Evolutionary conservation across 2,888 invertebrate genomes (phyloP).

Genomic region (Coremacera marginata): DNA sequence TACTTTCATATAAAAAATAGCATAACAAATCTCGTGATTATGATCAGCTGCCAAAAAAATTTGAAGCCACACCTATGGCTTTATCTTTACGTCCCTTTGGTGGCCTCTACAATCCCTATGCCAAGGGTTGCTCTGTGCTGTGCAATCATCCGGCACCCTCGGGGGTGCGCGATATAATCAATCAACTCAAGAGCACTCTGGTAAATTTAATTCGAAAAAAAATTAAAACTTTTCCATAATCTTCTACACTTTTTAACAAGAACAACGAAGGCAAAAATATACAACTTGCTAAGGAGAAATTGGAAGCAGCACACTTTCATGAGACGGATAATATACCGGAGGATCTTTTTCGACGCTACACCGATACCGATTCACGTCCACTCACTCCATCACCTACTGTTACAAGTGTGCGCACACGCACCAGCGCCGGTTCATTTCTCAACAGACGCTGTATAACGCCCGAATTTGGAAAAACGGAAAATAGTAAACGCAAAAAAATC

Average conservation of each 20-base stretch:
- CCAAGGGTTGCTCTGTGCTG: constrained; percentile 83
- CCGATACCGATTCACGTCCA: constrained; percentile 87
- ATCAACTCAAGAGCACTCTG: constrained; percentile 79
- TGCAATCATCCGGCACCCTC: constrained; percentile 87
- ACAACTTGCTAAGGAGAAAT: constrained; percentile 47
- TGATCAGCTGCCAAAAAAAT: constrained; percentile 60
- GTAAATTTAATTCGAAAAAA: constrained; percentile 64
- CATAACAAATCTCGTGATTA: constrained; percentile 47
- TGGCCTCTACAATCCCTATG: constrained; percentile 85
- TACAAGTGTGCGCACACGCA: constrained; percentile 79
- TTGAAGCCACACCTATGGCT: constrained; percentile 78
- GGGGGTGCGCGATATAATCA: constrained; percentile 79
- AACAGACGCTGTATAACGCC: constrained; percentile 78
- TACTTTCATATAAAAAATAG: constrained; percentile 27
- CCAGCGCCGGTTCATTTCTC: constrained; percentile 72
- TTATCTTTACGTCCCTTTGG: constrained; percentile 83
- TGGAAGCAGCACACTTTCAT: constrained; percentile 38
- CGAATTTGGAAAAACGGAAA: constrained; percentile 73
- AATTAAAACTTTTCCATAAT: background rate
- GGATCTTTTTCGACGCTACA: constrained; percentile 82
- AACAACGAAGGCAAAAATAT: constrained; percentile 56
- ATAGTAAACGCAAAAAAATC: constrained; percentile 74
- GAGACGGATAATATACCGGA: constrained; percentile 77
- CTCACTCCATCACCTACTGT: constrained; percentile 84
- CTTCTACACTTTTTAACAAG: background rate